phyloP scores from a whole-genome alignment of 2,113 vertebrate genomes.

The Gavialis gangeticus region DNA sequence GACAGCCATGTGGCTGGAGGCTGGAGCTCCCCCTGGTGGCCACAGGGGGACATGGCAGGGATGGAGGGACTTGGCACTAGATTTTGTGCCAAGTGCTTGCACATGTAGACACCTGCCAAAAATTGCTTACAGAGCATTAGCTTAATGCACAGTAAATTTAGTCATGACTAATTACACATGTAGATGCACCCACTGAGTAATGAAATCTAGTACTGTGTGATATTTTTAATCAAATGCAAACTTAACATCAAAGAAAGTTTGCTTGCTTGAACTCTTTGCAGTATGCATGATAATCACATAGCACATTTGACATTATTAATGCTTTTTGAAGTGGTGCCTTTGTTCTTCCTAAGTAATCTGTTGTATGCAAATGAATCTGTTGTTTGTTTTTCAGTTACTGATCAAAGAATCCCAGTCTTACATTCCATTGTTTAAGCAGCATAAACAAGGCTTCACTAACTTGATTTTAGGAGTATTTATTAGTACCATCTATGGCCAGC shows the following conservation, averaged over 20 bases:
- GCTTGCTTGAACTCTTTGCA: not conserved
- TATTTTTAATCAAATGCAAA: slow-evolving; percentile 35
- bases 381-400: slow-evolving; percentile 12
- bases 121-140: no score
- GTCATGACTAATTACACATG: slow-evolving; percentile 3
- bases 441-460: not conserved
- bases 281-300: not conserved
- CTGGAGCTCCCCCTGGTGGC: no score
- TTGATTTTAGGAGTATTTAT: not conserved
- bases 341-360: not conserved
- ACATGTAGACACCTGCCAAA: no score
- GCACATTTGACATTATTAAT: not conserved
- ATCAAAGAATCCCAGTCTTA: not conserved
- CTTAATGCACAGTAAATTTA: not conserved
- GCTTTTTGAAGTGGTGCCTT: slow-evolving; percentile 21
- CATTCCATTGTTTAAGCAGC: not conserved
- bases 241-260: not conserved
- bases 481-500: not conserved
- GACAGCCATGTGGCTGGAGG: no score
- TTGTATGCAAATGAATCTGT: not conserved
- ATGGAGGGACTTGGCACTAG: no score
- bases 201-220: slow-evolving; percentile 24
- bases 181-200: not conserved
- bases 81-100: no score
- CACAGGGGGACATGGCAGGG: no score